Conservation (phyloP, 2,113 vertebrate species). For the Emberiza fucata region DNA sequence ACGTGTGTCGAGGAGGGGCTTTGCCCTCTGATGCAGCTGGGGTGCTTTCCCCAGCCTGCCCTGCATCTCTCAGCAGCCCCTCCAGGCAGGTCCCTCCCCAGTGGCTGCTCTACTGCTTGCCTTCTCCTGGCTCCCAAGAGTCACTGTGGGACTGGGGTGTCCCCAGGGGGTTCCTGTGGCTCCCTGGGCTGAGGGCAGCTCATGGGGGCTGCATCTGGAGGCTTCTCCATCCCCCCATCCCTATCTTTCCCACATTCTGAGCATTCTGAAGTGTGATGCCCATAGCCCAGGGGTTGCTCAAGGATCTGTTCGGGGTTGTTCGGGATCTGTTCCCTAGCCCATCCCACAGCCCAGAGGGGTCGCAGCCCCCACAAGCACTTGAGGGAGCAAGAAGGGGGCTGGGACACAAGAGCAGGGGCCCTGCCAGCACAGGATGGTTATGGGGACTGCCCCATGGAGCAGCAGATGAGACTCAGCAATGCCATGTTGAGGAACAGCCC, state of each 20-base stretch:
- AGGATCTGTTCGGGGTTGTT: not conserved
- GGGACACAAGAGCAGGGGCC: not conserved
- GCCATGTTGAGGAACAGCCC: not conserved
- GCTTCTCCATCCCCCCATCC: not conserved
- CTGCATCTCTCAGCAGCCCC: not conserved
- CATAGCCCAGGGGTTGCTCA: not conserved
- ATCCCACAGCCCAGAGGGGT: not conserved
- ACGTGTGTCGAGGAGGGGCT: rapidly evolving
- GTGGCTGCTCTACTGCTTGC: not conserved
- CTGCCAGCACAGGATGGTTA: not conserved
- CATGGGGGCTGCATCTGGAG: not conserved
- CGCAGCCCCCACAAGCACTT: not conserved
- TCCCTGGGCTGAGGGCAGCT: not conserved
- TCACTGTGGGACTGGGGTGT: not conserved
- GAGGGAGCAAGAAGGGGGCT: not conserved
- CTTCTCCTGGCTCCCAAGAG: not conserved
- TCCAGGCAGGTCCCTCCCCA: not conserved
- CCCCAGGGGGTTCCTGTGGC: not conserved
- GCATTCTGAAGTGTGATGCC: not conserved
- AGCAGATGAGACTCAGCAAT: not conserved
- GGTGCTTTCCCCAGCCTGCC: not conserved
- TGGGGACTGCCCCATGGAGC: not conserved
- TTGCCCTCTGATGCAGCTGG: not conserved
- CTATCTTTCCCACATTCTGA: not conserved
- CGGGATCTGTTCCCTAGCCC: rapidly evolving